Conservation (phyloP, 2,888 invertebrate genomes). For the Seira musarum region DNA sequence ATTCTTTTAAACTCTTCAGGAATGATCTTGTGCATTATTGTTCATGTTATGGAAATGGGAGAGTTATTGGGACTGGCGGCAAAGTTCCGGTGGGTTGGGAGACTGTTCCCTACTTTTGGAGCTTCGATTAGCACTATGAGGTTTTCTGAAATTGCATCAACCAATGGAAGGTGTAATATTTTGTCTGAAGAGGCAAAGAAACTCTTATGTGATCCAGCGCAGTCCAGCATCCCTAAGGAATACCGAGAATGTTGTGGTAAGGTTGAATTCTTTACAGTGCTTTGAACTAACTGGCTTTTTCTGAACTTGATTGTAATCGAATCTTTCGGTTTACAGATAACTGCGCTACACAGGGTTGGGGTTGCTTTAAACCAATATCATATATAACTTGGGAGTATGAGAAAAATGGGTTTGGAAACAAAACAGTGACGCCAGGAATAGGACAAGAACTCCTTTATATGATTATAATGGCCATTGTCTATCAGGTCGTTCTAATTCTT, state of each 20-base stretch:
- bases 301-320: no score
- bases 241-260: slow-evolving; percentile 66
- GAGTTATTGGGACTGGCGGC: slow-evolving; percentile 22
- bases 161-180: slow-evolving; percentile 65
- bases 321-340: slow-evolving; percentile 61
- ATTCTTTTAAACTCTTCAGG: not conserved
- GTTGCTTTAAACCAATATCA: slow-evolving; percentile 61
- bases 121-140: slow-evolving; percentile 62
- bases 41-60: slow-evolving; percentile 44
- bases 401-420: slow-evolving; percentile 18
- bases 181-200: slow-evolving; percentile 54
- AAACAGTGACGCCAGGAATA: slow-evolving; percentile 11
- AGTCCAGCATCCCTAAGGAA: slow-evolving; percentile 29
- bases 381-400: slow-evolving; percentile 62
- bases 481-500: slow-evolving; percentile 53
- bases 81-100: slow-evolving; percentile 52
- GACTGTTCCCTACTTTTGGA: slow-evolving; percentile 67
- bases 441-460: slow-evolving; percentile 65
- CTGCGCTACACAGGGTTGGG: slow-evolving; percentile 44
- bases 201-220: slow-evolving; percentile 63
- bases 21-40: slow-evolving; percentile 36
- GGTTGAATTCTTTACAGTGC: not conserved
- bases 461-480: slow-evolving; percentile 52
- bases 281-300: no score
- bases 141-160: slow-evolving; percentile 60